These are phyloP conservation scores for Cuniculus paca DNA, from an alignment of 2,797 vertebrate genomes.

Conservation along the genomic window DNA sequence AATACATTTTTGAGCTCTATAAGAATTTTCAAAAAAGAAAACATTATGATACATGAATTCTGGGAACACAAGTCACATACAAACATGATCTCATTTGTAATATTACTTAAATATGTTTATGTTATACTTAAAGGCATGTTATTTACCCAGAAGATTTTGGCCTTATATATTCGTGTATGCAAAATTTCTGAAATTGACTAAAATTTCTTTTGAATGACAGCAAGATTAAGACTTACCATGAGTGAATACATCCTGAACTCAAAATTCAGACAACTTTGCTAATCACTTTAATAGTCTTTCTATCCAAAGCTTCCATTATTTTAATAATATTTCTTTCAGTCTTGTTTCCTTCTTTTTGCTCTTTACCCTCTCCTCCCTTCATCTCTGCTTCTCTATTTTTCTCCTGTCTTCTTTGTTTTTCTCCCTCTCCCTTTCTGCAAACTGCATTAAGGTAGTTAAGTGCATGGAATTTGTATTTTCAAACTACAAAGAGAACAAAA, in stretches of 20 bases:
- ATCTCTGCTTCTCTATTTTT: background rate
- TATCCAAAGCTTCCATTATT: background rate
- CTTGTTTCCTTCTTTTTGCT: background rate
- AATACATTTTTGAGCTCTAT: conserved; percentile 33
- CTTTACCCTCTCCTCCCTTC: background rate
- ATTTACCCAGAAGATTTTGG: conserved; percentile 50
- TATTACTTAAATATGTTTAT: conserved; percentile 51
- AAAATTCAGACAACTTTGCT: background rate
- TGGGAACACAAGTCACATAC: conserved; percentile 41
- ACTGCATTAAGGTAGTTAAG: background rate
- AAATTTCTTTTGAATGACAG: conserved; percentile 36
- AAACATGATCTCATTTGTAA: conserved; percentile 17
- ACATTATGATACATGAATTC: conserved; percentile 28
- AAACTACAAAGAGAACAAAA: background rate
- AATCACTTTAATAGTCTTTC: background rate
- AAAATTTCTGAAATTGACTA: conserved; percentile 47
- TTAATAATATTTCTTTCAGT: background rate
- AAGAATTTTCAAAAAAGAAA: conserved; percentile 36
- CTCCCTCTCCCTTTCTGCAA: background rate
- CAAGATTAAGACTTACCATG: conserved; percentile 28
- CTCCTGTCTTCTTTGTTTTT: background rate
- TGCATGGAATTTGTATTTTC: background rate
- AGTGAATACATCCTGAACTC: background rate
- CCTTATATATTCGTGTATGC: background rate
- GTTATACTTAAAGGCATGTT: background rate